These are phyloP conservation scores for Cephalopachus bancanus DNA, from an alignment of 2,797 vertebrate species.

Conservation along the genomic window DNA sequence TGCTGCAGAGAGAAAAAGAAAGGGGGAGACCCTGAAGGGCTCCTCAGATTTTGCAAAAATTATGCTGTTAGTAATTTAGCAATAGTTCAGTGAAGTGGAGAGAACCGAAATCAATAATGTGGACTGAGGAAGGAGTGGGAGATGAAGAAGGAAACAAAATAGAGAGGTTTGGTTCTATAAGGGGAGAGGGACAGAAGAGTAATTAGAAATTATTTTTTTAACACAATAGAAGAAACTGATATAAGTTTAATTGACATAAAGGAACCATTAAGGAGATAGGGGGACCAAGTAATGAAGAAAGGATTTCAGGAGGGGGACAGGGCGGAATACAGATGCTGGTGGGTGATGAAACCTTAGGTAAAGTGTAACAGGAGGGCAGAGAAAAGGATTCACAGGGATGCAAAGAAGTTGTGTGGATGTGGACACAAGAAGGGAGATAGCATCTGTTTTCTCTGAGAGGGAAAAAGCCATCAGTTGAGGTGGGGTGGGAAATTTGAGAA, in stretches of 20 bases:
- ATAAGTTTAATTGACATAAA: not conserved
- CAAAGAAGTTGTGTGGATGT: rapidly evolving
- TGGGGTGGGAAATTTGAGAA: not conserved
- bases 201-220: not conserved
- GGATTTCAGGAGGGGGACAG: not conserved
- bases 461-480: not conserved
- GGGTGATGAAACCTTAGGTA: not conserved
- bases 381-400: not conserved
- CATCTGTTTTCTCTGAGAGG: not conserved
- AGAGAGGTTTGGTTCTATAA: not conserved
- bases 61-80: not conserved
- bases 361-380: not conserved
- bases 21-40: not conserved
- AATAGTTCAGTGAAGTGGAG: not conserved
- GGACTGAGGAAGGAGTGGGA: not conserved
- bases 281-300: not conserved
- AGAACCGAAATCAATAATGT: not conserved
- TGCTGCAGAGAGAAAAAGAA: not conserved
- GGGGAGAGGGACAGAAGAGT: not conserved
- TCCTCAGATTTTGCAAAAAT: not conserved
- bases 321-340: not conserved
- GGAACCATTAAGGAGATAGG: not conserved
- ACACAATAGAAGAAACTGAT: not conserved
- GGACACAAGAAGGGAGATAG: not conserved
- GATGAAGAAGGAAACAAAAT: not conserved